These are phyloP conservation scores for Athalia circularis DNA, from an alignment of 2,888 invertebrate species.

Conservation along the genomic window DNA sequence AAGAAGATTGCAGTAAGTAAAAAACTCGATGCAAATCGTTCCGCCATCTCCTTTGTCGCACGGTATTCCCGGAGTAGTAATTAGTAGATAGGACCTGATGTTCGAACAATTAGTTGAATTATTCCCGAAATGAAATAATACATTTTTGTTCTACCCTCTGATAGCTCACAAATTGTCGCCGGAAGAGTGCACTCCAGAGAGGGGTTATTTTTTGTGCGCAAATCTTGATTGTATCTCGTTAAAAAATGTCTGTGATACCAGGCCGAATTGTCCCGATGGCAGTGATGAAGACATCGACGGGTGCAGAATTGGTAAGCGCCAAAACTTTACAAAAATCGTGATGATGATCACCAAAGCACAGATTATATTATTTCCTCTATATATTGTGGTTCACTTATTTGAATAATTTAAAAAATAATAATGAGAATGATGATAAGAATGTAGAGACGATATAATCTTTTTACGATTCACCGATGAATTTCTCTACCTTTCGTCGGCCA, in stretches of 20 bases:
- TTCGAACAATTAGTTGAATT: background rate
- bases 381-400: too few species aligned
- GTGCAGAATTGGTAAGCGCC: slow-evolving; percentile 59
- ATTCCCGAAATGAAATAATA: background rate
- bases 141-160: slow-evolving; percentile 59
- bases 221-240: slow-evolving; percentile 77
- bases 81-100: too few species aligned
- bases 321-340: background rate
- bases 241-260: slow-evolving; percentile 76
- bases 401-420: too few species aligned
- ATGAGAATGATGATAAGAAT: too few species aligned
- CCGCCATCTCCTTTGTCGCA: background rate
- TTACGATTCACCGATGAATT: background rate
- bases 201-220: slow-evolving; percentile 76
- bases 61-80: too few species aligned
- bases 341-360: too few species aligned
- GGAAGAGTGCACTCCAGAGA: slow-evolving; percentile 74
- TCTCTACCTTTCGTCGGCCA: background rate
- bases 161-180: slow-evolving; percentile 58
- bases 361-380: too few species aligned
- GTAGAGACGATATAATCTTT: too few species aligned
- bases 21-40: background rate
- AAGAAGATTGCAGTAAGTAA: slow-evolving; percentile 64
- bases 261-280: slow-evolving; percentile 78
- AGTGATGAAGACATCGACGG: slow-evolving; percentile 79